These are phyloP conservation scores for Heliangelus exortis DNA, from an alignment of 2,797 vertebrate genomes.

Conservation along the genomic window DNA sequence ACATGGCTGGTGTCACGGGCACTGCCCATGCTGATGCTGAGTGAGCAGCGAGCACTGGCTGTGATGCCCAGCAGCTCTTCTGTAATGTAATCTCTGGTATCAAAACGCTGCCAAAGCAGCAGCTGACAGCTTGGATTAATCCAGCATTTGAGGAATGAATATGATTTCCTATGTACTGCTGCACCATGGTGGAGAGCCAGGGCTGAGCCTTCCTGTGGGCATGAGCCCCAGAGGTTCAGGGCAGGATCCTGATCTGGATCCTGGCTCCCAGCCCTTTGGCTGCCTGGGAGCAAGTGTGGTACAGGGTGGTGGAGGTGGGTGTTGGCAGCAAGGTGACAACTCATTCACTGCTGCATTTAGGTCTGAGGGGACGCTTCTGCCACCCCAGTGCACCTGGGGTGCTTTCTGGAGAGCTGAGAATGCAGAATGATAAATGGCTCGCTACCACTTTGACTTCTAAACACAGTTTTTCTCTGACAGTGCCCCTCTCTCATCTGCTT, in stretches of 20 bases:
- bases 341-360: no score
- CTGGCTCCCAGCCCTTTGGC: no score
- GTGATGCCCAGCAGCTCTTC: neutral
- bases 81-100: neutral
- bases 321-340: rapidly evolving
- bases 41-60: rapidly evolving
- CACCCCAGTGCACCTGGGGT: no score
- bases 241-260: no score
- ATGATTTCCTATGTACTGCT: neutral
- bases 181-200: rapidly evolving
- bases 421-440: neutral
- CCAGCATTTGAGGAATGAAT: neutral
- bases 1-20: rapidly evolving
- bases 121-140: neutral
- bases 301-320: neutral
- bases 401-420: neutral
- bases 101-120: neutral
- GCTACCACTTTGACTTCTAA: neutral
- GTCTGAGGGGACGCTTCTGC: neutral
- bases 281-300: rapidly evolving
- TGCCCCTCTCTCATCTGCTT: neutral
- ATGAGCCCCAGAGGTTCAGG: neutral
- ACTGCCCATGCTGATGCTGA: rapidly evolving
- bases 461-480: neutral
- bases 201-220: rapidly evolving